Evolutionary conservation across 2,113 vertebrate species (phyloP).

Genomic region (Zootoca vivipara): DNA sequence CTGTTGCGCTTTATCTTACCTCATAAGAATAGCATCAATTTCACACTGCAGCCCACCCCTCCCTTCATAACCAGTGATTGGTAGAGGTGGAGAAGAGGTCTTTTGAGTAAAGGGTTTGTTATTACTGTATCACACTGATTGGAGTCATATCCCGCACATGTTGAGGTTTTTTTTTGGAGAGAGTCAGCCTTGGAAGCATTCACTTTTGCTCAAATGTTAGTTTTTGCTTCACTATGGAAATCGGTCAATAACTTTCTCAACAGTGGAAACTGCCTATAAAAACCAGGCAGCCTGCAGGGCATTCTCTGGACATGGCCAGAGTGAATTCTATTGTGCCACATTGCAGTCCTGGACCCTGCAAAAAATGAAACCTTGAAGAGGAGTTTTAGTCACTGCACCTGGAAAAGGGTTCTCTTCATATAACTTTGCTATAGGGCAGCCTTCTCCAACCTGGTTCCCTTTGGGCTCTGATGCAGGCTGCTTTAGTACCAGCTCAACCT

Average conservation of each 20-base stretch:
- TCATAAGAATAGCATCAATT: no score
- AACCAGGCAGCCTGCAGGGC: no score
- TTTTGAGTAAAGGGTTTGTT: not conserved
- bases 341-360: not conserved
- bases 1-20: not conserved
- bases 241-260: not conserved
- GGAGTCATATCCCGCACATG: no score
- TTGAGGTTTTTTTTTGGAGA: not conserved
- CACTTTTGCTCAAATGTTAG: not conserved
- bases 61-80: not conserved
- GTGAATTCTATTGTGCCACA: not conserved
- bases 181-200: not conserved
- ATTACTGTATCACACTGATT: not conserved
- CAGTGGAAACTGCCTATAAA: not conserved
- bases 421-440: no score
- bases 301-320: no score
- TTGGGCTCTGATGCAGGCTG: no score
- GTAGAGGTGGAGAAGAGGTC: not conserved
- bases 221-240: not conserved
- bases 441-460: no score
- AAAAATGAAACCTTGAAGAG: not conserved
- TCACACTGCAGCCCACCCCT: not conserved
- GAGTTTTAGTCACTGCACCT: not conserved
- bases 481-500: no score
- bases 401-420: no score